These are phyloP conservation scores for Ispidina lecontei DNA, from an alignment of 2,797 vertebrate species.

Conservation along the genomic window DNA sequence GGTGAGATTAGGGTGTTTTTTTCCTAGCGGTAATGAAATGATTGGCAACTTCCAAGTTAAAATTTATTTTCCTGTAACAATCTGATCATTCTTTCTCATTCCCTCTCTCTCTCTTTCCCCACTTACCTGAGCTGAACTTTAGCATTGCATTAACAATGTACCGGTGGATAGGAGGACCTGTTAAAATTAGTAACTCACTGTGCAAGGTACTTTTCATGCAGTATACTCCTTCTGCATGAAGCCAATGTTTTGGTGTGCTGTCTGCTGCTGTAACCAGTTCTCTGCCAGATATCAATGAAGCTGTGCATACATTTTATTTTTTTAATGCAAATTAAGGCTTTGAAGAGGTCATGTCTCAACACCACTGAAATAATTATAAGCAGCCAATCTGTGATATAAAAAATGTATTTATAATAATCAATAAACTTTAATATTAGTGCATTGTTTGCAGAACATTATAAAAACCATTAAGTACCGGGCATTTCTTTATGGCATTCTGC, in stretches of 20 bases:
- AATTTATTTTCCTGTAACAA: slow-evolving; percentile 69
- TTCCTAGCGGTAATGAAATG: slow-evolving; percentile 16
- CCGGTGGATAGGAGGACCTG: slow-evolving; percentile 52
- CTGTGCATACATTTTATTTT: slow-evolving; percentile 4
- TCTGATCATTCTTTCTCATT: slow-evolving; percentile 42
- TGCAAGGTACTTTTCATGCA: slow-evolving; percentile 21
- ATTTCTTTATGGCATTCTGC: background rate
- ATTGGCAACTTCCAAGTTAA: slow-evolving; percentile 58
- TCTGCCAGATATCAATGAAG: slow-evolving; percentile 42
- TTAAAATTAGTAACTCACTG: slow-evolving; percentile 40
- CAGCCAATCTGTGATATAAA: slow-evolving; percentile 16
- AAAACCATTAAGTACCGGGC: background rate
- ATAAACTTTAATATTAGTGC: background rate
- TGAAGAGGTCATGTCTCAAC: slow-evolving; percentile 39
- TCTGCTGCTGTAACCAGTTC: slow-evolving; percentile 62
- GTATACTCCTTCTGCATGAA: slow-evolving; percentile 66
- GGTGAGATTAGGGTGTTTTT: background rate
- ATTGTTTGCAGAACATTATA: background rate
- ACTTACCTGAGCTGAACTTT: slow-evolving; percentile 44
- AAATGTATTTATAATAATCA: slow-evolving; percentile 10
- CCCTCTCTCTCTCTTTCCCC: background rate
- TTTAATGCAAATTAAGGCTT: slow-evolving; percentile 30
- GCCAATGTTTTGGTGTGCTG: slow-evolving; percentile 40
- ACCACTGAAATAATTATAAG: slow-evolving; percentile 42
- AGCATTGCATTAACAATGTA: slow-evolving; percentile 45